Evolutionary conservation across 2,797 vertebrate species (phyloP).

Genomic region (Columba guinea): DNA sequence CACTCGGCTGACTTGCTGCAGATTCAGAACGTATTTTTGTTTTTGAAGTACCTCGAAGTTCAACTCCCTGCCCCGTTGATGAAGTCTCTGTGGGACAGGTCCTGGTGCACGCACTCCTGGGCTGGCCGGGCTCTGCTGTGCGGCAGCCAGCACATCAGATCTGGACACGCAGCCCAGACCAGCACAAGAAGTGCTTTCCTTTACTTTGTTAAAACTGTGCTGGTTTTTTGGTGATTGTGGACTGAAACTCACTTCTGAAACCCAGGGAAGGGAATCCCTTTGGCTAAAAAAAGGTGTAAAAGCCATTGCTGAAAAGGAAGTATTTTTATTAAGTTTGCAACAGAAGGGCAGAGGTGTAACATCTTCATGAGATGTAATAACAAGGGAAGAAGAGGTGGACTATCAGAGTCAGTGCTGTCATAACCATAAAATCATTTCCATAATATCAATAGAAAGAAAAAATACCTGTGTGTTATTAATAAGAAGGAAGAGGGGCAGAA

Average conservation of each 20-base stretch:
- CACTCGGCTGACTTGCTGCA: neutral
- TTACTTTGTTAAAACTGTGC: neutral
- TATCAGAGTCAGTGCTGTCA: neutral
- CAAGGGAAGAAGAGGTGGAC: neutral
- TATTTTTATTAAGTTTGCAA: neutral
- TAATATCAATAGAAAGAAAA: neutral
- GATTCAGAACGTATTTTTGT: conserved; percentile 1
- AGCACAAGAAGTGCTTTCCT: neutral
- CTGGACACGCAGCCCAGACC: neutral
- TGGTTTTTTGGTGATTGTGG: neutral
- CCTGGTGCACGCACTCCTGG: neutral
- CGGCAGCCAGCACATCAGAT: conserved; percentile 17
- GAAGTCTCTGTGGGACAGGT: neutral
- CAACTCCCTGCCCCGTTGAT: neutral
- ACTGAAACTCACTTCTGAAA: neutral
- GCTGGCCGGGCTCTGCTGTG: neutral
- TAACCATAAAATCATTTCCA: neutral
- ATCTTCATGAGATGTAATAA: neutral
- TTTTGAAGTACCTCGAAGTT: conserved; percentile 21
- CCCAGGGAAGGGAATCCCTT: neutral
- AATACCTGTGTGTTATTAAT: neutral
- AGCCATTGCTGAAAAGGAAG: neutral
- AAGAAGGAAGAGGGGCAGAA: neutral
- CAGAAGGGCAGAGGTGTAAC: neutral
- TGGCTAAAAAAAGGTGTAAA: neutral